Evolutionary conservation across 2,113 vertebrate genomes (phyloP).

Genomic region (Pungitius pungitius): DNA sequence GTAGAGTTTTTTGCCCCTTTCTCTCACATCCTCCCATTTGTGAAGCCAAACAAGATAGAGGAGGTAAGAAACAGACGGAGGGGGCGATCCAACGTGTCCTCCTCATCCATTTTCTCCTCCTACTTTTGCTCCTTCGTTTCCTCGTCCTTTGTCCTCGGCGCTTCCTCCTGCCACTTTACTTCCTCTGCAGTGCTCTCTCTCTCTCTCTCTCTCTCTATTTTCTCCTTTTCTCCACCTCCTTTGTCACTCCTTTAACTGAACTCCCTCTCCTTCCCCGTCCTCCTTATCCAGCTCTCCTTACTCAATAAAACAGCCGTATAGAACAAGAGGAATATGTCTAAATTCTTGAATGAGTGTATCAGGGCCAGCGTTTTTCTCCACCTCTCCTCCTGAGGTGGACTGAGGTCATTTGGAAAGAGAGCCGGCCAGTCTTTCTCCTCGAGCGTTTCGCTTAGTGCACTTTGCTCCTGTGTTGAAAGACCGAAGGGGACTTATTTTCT

Average conservation of each 20-base stretch:
- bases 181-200: background rate
- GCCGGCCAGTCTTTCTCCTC: conserved; percentile 25
- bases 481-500: conserved; percentile 18
- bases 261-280: background rate
- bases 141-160: background rate
- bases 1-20: background rate
- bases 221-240: background rate
- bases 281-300: background rate
- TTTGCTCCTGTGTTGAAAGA: conserved; percentile 32
- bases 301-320: background rate
- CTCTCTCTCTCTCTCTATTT: background rate
- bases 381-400: conserved; percentile 31
- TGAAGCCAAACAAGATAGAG: background rate
- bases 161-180: background rate
- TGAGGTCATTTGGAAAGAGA: conserved; percentile 59
- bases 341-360: background rate
- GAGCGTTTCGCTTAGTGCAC: conserved; percentile 38
- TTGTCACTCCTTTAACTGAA: background rate
- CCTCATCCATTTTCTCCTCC: background rate
- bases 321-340: background rate
- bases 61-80: background rate
- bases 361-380: conserved; percentile 9
- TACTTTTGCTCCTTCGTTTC: background rate
- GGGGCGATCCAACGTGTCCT: background rate
- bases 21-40: background rate